Conservation (phyloP, 2,797 vertebrate genomes). For the Momotus momota region DNA sequence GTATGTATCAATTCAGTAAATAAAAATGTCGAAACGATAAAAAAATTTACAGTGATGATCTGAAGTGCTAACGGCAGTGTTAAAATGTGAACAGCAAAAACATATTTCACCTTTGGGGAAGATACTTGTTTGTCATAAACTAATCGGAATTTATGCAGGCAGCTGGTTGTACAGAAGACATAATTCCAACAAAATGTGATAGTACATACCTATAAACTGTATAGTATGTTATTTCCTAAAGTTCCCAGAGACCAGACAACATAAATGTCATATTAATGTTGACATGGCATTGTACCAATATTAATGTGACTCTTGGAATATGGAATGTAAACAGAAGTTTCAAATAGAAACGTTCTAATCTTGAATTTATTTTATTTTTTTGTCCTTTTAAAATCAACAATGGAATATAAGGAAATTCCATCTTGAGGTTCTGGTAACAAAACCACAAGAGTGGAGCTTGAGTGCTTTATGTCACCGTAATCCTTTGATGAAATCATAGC, state of each 20-base stretch:
- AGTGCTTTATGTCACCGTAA: constrained; percentile 67
- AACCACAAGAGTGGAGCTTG: constrained; percentile 49
- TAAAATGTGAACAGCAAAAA: constrained; percentile 56
- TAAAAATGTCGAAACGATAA: constrained; percentile 40
- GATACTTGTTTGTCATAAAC: constrained; percentile 59
- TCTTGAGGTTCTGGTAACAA: constrained; percentile 66
- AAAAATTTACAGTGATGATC: constrained; percentile 63
- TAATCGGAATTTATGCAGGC: constrained; percentile 58
- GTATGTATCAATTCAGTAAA: constrained; percentile 70
- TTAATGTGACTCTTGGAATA: constrained; percentile 73
- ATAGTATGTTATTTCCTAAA: constrained; percentile 51
- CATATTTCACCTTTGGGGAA: constrained; percentile 47
- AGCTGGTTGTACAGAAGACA: constrained; percentile 73
- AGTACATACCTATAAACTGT: constrained; percentile 45
- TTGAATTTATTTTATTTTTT: constrained; percentile 38
- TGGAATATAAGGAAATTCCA: constrained; percentile 56
- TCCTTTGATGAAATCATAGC: constrained; percentile 72
- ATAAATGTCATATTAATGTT: constrained; percentile 71
- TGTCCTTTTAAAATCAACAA: constrained; percentile 30
- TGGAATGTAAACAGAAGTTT: constrained; percentile 71
- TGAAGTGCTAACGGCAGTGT: constrained; percentile 68
- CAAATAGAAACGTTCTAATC: constrained; percentile 63
- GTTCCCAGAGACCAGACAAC: constrained; percentile 72
- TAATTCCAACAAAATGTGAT: constrained; percentile 53
- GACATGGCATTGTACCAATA: constrained; percentile 67